phyloP scores from a whole-genome alignment of 1,140 invertebrate species.

The Drosophila setifemur region DNA sequence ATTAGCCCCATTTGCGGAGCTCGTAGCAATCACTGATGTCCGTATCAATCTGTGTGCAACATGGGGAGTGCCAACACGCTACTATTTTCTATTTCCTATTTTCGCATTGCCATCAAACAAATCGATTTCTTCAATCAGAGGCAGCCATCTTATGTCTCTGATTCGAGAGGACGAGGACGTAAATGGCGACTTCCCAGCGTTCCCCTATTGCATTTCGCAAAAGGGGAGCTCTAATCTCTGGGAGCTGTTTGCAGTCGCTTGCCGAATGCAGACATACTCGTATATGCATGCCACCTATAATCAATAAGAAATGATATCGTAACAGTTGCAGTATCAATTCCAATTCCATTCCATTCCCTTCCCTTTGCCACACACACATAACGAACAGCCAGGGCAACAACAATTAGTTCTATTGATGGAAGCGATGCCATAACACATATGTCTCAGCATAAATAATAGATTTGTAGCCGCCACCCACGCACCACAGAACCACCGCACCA shows the following conservation, averaged over 20 bases:
- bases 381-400: constrained; percentile 42
- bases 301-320: constrained; percentile 26
- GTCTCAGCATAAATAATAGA: constrained; percentile 71
- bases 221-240: constrained; percentile 15
- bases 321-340: background rate
- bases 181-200: constrained; percentile 16
- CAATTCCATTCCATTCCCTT: background rate
- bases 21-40: constrained; percentile 2
- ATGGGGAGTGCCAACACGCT: constrained; percentile 2
- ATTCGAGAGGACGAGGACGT: constrained; percentile 19
- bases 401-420: constrained; percentile 73
- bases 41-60: background rate
- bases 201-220: background rate
- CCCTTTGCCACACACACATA: constrained; percentile 24
- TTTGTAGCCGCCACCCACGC: constrained; percentile 51
- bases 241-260: background rate
- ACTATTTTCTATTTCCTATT: background rate
- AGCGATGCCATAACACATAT: constrained; percentile 60
- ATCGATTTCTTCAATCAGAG: constrained; percentile 38
- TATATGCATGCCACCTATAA: constrained; percentile 2
- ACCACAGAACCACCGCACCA: background rate
- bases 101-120: background rate
- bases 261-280: background rate
- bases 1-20: background rate
- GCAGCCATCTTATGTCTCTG: constrained; percentile 30